Conservation (phyloP, 2,797 vertebrate genomes). For the Sternotherus odoratus region DNA sequence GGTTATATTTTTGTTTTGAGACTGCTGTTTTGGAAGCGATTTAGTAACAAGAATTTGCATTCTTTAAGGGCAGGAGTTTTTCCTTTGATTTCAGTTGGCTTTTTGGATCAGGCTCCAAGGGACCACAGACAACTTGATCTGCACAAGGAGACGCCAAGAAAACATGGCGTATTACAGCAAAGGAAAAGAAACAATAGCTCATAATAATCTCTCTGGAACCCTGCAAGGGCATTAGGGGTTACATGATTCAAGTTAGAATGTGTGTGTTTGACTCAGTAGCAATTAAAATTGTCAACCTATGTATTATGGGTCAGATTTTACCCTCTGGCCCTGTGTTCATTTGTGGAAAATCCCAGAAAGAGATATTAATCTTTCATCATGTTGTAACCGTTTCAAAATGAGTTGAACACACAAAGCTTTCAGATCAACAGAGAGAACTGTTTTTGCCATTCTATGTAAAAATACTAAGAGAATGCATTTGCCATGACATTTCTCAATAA, state of each 20-base stretch:
- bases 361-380: neutral
- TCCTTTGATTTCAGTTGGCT: neutral
- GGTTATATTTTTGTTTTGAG: neutral
- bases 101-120: neutral
- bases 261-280: neutral
- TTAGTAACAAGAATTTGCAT: neutral
- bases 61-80: neutral
- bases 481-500: neutral
- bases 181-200: neutral
- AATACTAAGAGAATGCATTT: neutral
- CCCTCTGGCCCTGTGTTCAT: neutral
- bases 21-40: neutral
- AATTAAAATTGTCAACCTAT: neutral
- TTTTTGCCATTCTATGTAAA: neutral
- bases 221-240: neutral
- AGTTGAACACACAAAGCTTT: constrained; percentile 8
- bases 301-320: neutral
- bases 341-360: neutral
- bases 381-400: neutral
- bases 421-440: neutral
- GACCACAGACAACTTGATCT: neutral
- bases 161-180: neutral
- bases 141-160: neutral
- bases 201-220: neutral
- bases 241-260: rapidly evolving